Base-by-base conservation (phyloP, 2,888 invertebrate species). In the Apodemia zela region DNA sequence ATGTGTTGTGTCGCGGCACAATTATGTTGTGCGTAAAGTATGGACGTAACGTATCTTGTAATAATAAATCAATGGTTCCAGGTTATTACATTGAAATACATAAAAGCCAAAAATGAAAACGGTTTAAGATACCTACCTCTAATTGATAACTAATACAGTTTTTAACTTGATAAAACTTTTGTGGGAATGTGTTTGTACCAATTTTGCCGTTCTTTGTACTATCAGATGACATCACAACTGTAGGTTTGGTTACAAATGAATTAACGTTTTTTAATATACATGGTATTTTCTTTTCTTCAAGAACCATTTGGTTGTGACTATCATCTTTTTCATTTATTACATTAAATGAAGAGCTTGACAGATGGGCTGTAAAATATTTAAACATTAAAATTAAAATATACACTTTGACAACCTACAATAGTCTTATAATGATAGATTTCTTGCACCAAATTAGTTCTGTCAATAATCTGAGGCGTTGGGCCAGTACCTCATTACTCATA, bases 311-410 rank as follows among this genome's bases (percentile, higher is more conserved):
- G 13, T 81, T 76, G 78, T 78, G 76, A 25, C 72, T 80, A 18
- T 81, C 82, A 45, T 77, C 75, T 17, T 71, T 74, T 71, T 91
- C 90, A 76, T 91, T 91, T 0, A 85, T 81, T n/a, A 91, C 85
- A 76, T 88, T 89, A 63, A 83, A 89, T 68, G 81, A 85, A 4
- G 85, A 75, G 74, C 85, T 85, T 33, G 57, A 42, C 45, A 47
- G 17, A 4, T 4, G 38, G 17, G 45, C 57, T 62, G 62, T 47
- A 45, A 38, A 15, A 11, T 13, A 13, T 38, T 38, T 2, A 13
- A 38, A 11, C 35, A 35, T 35, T 11, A 35, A 1, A 35, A 11
- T 35, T 11, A 35, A 11, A 33, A 7, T 7, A 33, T 33, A 25
- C 4, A 25, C 4, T 25, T n/a, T n/a, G n/a, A n/a, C n/a, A n/a